Base-by-base conservation (phyloP, 1,140 invertebrate species). In the Listronotus oregonensis region DNA sequence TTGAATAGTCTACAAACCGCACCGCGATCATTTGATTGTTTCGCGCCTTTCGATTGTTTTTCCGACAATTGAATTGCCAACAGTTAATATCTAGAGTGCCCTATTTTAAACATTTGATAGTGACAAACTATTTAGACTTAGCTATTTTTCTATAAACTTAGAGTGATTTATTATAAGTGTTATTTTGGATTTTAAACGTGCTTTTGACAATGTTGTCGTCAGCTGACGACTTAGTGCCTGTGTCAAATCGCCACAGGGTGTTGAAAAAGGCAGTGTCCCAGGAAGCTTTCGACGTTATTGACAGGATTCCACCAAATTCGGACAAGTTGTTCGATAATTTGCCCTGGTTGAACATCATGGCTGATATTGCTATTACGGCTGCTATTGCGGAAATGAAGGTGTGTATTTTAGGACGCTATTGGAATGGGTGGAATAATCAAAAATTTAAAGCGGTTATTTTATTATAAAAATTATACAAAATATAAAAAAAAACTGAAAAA, bases 301-400 rank as follows among this genome's bases (percentile, higher is more conserved):
- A 70, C 15, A 68, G 77, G 46, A 69, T 78, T 14, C 77, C 77
- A 31, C 77, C 77, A 1, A 64, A 67, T 56, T 71, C 74, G 14
- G 77, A 77, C 44, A 67, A 76, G 66, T 61, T 78, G 31, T 75
- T 75, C 46, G 72, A 76, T 11, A 73, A 71, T 68, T 17, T 76
- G 11, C 77, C 75, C 11, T 78, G 77, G 77, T 57, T 78, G 50
- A 74, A 71, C 47, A 78, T 78, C 46, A 78, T 78, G 75, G 64
- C 75, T 17, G 75, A 78, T 60, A 72, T 78, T 55, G 75, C 77
- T 11, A 62, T 78, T 34, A 73, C 75, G 1, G 75, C 77, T 14
- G 77, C 77, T 63, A 69, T 78, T 58, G 75, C 75, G 12, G 77
- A 78, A 69, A 69, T 76, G 44, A 76, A 78, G 77, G 77, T 78